Evolutionary conservation across 2,888 invertebrate species (phyloP).

Genomic region (Meliscaeva auricollis): DNA sequence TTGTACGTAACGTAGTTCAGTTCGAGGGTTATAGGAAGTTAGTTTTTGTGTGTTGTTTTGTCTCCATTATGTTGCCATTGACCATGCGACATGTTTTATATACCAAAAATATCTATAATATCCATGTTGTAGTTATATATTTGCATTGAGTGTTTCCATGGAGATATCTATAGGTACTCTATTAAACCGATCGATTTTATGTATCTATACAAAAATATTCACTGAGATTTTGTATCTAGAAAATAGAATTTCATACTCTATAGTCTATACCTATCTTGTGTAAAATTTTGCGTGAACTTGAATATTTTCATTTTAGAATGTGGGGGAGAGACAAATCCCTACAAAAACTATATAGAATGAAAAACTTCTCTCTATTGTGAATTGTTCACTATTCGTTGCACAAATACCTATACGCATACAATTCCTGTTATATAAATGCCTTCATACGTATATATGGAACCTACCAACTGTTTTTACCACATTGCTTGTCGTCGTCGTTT

Average conservation of each 20-base stretch:
- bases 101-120: constrained; percentile 21
- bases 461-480: constrained; percentile 39
- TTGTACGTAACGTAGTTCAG: not conserved
- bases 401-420: constrained; percentile 35
- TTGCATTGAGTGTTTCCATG: constrained; percentile 43
- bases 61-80: constrained; percentile 74
- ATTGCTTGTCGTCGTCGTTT: constrained; percentile 19
- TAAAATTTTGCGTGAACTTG: constrained; percentile 74
- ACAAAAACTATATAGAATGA: not conserved
- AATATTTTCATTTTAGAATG: constrained; percentile 51
- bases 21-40: constrained; percentile 27
- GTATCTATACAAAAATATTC: not conserved
- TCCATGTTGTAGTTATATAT: constrained; percentile 26
- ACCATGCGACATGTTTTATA: constrained; percentile 71
- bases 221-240: constrained; percentile 48
- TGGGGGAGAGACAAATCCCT: not conserved
- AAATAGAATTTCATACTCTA: too few relatives aligned
- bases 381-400: constrained; percentile 65
- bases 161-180: constrained; percentile 39
- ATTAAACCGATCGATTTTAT: constrained; percentile 64
- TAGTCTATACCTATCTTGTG: too few relatives aligned
- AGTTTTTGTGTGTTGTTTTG: constrained; percentile 67
- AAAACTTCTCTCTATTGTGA: constrained; percentile 61
- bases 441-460: not conserved
- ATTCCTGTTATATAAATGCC: not conserved